Conservation (phyloP, 2,888 invertebrate genomes). For the Eristalis tenax region DNA sequence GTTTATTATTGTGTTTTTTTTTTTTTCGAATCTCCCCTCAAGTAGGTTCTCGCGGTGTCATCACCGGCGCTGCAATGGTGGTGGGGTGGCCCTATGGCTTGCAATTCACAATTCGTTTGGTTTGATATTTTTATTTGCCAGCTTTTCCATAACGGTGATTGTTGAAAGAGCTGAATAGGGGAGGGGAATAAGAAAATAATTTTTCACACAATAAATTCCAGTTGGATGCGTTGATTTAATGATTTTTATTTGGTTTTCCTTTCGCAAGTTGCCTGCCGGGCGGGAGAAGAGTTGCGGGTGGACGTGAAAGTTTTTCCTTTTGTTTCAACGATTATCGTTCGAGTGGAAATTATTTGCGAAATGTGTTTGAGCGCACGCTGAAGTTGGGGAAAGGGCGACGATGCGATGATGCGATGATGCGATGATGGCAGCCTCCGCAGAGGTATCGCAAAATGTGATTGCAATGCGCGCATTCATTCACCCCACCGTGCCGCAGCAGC, state of each 20-base stretch:
- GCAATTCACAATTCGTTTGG: conserved; percentile 30
- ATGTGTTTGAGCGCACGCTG: not conserved
- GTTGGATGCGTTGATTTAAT: conserved; percentile 64
- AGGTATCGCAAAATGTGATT: conserved; percentile 1
- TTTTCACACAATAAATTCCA: conserved; percentile 70
- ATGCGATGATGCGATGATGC: not conserved
- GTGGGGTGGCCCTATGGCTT: not conserved
- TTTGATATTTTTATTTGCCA: conserved; percentile 17
- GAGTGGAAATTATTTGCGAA: conserved; percentile 54
- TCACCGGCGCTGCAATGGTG: not conserved
- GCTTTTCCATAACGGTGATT: conserved; percentile 14
- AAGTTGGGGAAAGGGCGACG: not conserved
- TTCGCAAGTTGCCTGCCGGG: not conserved
- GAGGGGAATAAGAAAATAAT: conserved; percentile 32
- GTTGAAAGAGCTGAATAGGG: not conserved
- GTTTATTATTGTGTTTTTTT: not conserved
- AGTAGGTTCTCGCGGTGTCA: not conserved
- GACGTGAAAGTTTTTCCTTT: conserved; percentile 20
- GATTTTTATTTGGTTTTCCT: conserved; percentile 52
- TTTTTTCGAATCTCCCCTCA: not conserved
- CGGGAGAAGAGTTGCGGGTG: not conserved
- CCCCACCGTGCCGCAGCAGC: not conserved
- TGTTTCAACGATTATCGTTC: conserved; percentile 46
- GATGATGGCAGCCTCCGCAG: not conserved
- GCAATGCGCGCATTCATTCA: not conserved